A percentile compares a stretch with the other conserved stretches of the same genome.
phyloP scores from a whole-genome alignment of 2,797 vertebrate species.

The Anguilla megastoma region DNA sequence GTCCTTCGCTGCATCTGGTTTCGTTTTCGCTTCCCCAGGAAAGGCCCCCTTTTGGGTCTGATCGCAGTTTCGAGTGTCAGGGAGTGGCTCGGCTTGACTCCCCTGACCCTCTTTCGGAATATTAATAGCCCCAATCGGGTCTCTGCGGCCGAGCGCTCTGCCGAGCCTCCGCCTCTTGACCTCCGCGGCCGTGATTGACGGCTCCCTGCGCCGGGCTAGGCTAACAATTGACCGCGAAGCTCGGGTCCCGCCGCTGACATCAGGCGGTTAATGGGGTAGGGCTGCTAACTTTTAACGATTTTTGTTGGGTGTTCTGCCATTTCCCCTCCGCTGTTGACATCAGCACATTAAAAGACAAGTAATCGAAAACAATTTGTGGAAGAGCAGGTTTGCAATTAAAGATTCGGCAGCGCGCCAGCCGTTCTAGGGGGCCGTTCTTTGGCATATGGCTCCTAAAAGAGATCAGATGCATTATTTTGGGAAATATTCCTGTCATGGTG shows the following conservation, averaged over 20 bases:
- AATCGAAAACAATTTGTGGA: conserved; percentile 66
- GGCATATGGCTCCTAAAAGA: conserved; percentile 48
- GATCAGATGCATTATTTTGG: conserved; percentile 61
- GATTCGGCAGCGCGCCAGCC: conserved; percentile 41
- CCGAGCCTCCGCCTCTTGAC: conserved; percentile 12
- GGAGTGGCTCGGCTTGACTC: background rate
- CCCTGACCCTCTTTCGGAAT: conserved; percentile 8
- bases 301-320: background rate
- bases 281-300: conserved; percentile 1
- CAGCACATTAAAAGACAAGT: conserved; percentile 68
- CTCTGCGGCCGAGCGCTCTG: background rate
- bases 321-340: conserved; percentile 53
- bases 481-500: conserved; percentile 64
- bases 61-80: conserved; percentile 12
- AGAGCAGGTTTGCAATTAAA: conserved; percentile 61
- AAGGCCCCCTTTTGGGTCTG: background rate
- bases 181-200: background rate
- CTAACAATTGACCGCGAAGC: background rate
- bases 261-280: background rate
- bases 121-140: conserved; percentile 1
- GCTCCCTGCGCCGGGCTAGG: background rate
- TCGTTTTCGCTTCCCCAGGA: conserved; percentile 14
- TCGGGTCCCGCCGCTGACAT: background rate
- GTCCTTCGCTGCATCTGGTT: background rate
- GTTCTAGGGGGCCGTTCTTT: conserved; percentile 32